Percentiles rank a stretch among this genome's conserved stretches.
Evolutionary conservation across 2,113 vertebrate species (phyloP).

Genomic region (Syngnathoides biaculeatus): DNA sequence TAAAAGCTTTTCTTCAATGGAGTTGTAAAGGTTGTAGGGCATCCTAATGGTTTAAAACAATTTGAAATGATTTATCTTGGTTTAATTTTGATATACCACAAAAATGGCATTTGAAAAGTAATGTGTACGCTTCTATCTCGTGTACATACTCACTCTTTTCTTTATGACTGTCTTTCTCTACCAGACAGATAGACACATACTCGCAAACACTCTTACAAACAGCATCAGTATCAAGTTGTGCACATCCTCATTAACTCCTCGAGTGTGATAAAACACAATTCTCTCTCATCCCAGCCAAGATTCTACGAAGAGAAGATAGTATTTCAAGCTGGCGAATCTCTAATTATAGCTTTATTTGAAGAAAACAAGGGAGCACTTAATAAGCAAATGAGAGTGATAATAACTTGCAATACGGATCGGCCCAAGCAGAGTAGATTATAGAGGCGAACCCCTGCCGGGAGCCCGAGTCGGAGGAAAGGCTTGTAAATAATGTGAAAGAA

Average conservation of each 20-base stretch:
- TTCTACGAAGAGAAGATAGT: constrained; percentile 65
- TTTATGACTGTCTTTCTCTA: background rate
- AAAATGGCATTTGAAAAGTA: background rate
- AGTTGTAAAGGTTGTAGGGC: background rate
- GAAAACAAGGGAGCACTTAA: constrained; percentile 77
- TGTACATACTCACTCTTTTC: too few species aligned
- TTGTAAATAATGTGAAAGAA: constrained; percentile 67
- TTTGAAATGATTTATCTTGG: background rate
- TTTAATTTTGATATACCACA: background rate
- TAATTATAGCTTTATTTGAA: constrained; percentile 81
- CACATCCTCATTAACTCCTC: constrained; percentile 72
- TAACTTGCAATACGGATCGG: constrained; percentile 68
- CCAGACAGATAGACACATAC: constrained; percentile 34
- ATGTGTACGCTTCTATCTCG: background rate
- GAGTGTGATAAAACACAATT: constrained; percentile 68
- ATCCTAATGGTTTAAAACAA: background rate
- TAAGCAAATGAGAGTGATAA: constrained; percentile 78
- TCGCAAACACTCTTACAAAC: constrained; percentile 60
- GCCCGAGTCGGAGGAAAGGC: constrained; percentile 28
- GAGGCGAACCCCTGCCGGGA: constrained; percentile 63
- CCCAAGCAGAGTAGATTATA: constrained; percentile 73
- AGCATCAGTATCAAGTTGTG: constrained; percentile 62
- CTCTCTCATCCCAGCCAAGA: constrained; percentile 67
- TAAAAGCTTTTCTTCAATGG: too few species aligned
- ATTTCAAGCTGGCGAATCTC: constrained; percentile 73